Conservation (phyloP, 2,113 vertebrate genomes). For the Pseudorectes ferrugineus region DNA sequence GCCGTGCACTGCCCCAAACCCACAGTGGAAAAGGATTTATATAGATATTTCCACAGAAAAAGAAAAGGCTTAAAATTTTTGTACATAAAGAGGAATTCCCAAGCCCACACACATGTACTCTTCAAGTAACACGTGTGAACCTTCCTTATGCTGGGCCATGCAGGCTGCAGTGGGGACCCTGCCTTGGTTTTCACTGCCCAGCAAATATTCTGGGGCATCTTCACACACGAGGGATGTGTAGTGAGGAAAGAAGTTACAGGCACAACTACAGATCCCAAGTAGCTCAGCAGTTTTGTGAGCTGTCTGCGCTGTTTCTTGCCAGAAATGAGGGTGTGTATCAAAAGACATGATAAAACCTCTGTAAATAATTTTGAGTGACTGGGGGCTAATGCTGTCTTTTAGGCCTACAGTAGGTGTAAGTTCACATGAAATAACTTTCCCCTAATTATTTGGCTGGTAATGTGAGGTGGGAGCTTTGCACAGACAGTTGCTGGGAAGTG, state of each 20-base stretch:
- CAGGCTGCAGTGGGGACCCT: neutral
- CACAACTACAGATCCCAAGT: neutral
- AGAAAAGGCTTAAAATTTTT: neutral
- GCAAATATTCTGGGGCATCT: neutral
- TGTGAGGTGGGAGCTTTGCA: neutral
- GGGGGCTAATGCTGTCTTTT: neutral
- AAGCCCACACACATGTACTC: neutral
- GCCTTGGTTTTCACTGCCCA: neutral
- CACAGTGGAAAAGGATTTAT: neutral
- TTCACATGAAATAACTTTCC: neutral
- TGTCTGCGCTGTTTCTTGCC: neutral
- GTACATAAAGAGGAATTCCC: neutral
- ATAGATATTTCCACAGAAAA: neutral
- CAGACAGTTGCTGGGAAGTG: rapidly evolving
- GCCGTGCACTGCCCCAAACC: neutral
- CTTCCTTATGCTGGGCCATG: neutral
- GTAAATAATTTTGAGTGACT: neutral
- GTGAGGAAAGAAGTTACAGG: neutral
- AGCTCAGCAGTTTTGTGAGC: neutral
- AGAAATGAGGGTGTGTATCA: neutral
- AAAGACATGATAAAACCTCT: neutral
- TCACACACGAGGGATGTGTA: rapidly evolving
- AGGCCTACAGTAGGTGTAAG: neutral
- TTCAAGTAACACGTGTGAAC: neutral
- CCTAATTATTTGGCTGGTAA: neutral